phyloP scores from a whole-genome alignment of 1,140 invertebrate genomes.

The Leguminivora glycinivorella region DNA sequence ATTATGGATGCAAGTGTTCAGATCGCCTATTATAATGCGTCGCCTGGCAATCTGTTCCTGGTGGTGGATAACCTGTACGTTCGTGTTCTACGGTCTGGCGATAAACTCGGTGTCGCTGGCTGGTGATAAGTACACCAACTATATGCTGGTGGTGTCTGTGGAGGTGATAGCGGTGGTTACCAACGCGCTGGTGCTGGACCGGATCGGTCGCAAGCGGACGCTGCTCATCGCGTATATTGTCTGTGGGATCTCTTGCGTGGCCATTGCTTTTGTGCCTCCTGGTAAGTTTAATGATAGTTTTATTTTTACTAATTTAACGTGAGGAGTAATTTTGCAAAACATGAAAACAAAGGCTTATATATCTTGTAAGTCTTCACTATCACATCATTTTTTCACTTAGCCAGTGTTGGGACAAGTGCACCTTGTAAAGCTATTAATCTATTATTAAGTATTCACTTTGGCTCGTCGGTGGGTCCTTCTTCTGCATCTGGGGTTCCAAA shows the following conservation, averaged over 20 bases:
- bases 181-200: conserved; percentile 82
- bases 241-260: conserved; percentile 77
- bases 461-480: too few species aligned
- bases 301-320: neutral
- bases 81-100: conserved; percentile 90
- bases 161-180: conserved; percentile 86
- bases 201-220: conserved; percentile 82
- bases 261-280: conserved; percentile 66
- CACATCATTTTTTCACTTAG: too few species aligned
- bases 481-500: too few species aligned
- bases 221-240: conserved; percentile 80
- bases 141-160: conserved; percentile 84
- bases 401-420: too few species aligned
- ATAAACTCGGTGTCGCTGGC: conserved; percentile 87
- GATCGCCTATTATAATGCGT: conserved; percentile 64
- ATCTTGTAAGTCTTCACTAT: too few species aligned
- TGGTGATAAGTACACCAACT: conserved; percentile 86
- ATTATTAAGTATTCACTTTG: too few species aligned
- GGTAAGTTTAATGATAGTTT: conserved; percentile 49
- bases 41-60: conserved; percentile 67
- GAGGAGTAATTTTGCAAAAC: too few species aligned
- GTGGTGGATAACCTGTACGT: conserved; percentile 86
- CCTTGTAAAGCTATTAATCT: too few species aligned
- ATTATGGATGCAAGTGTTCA: conserved; percentile 63
- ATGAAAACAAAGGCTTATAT: too few species aligned